phyloP scores from a whole-genome alignment of 1,140 invertebrate genomes.

The Branchinecta lynchi region DNA sequence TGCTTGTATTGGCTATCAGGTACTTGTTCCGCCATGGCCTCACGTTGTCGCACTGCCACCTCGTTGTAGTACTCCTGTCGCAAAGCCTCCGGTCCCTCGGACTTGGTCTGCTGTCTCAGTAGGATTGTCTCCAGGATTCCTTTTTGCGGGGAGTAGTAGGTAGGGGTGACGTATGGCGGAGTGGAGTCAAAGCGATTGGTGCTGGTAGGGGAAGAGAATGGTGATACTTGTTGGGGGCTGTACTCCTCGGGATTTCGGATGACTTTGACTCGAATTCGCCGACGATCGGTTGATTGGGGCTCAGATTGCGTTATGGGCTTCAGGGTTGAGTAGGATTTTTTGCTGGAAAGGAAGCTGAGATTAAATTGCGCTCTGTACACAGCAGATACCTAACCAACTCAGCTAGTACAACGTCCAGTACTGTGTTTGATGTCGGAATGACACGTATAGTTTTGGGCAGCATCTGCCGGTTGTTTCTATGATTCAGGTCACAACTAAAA shows the following conservation, averaged over 20 bases:
- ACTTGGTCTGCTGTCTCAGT: conserved; percentile 37
- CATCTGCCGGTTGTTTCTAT: too few species aligned
- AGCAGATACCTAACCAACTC: too few species aligned
- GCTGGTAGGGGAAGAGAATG: conserved; percentile 26
- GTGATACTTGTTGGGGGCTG: conserved; percentile 21
- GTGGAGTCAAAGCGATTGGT: conserved; percentile 35
- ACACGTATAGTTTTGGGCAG: too few species aligned
- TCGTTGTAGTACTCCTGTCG: conserved; percentile 22
- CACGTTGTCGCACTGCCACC: conserved; percentile 36
- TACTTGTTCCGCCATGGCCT: conserved; percentile 23
- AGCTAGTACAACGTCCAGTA: too few species aligned
- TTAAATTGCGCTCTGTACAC: too few species aligned
- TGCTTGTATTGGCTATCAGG: background rate
- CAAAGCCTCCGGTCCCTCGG: conserved; percentile 24
- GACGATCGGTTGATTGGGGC: background rate
- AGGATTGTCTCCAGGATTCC: conserved; percentile 59
- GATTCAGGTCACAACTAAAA: too few species aligned
- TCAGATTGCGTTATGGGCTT: background rate
- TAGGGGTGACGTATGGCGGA: conserved; percentile 35
- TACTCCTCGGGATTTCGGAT: background rate
- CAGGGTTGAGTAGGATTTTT: background rate
- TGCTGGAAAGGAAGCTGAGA: background rate
- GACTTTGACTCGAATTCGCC: background rate
- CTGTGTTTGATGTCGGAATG: too few species aligned
- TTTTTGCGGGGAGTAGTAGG: conserved; percentile 28